phyloP scores from a whole-genome alignment of 2,113 vertebrate genomes.

The Campylorhamphus procurvoides region DNA sequence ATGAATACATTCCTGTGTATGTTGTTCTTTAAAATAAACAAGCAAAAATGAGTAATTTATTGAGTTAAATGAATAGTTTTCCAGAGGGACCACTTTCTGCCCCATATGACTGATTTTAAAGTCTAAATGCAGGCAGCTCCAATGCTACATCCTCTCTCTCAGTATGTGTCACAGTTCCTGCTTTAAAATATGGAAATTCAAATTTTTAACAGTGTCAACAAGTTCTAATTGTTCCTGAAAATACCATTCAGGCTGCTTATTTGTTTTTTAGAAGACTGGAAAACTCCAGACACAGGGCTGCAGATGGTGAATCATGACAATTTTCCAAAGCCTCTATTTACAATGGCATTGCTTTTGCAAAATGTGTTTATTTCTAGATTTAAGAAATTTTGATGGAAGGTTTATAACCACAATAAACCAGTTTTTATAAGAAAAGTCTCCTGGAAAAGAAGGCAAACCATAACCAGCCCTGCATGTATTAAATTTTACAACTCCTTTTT shows the following conservation, averaged over 20 bases:
- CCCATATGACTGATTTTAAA: constrained; percentile 18
- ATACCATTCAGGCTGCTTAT: background rate
- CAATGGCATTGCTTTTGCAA: background rate
- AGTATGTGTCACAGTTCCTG: background rate
- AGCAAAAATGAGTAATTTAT: constrained; percentile 58
- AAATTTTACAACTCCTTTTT: background rate
- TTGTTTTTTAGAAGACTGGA: constrained; percentile 4
- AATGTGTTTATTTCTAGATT: background rate
- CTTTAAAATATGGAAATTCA: constrained; percentile 41
- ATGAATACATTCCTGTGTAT: constrained; percentile 60
- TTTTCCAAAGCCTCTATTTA: background rate
- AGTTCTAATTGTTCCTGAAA: constrained; percentile 45
- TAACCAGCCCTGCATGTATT: background rate
- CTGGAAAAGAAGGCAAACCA: background rate
- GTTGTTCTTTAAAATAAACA: constrained; percentile 57
- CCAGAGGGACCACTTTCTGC: constrained; percentile 20
- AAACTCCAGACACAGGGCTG: background rate
- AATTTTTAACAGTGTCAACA: background rate
- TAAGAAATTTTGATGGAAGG: background rate
- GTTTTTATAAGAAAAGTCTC: background rate
- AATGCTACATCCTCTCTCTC: background rate
- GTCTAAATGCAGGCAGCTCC: background rate
- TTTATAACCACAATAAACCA: background rate
- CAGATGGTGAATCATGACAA: background rate
- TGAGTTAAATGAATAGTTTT: constrained; percentile 21